A percentile compares a stretch with the other conserved stretches of the same genome.
Evolutionary conservation across 2,113 vertebrate species (phyloP).

Genomic region (Hemichromis elongatus): DNA sequence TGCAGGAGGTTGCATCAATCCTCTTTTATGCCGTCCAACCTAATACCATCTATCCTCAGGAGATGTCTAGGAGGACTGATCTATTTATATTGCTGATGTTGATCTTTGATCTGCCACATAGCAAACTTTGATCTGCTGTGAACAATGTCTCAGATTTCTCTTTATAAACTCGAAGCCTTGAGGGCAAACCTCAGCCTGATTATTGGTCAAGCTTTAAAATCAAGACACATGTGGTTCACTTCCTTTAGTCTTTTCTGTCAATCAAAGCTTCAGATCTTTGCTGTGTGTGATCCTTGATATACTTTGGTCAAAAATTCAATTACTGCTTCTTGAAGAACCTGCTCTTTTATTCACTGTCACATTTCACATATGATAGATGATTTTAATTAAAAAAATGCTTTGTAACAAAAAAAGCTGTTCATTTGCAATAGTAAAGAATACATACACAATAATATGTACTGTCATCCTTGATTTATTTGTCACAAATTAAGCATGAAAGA

Average conservation of each 20-base stretch:
- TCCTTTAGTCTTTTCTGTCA: not conserved
- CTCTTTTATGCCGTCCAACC: not conserved
- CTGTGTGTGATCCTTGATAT: not conserved
- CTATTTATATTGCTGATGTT: slow-evolving; percentile 22
- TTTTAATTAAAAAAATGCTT: not conserved
- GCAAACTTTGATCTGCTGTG: slow-evolving; percentile 17
- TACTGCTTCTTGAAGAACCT: not conserved
- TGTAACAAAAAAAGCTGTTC: not conserved
- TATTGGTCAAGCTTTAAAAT: not conserved
- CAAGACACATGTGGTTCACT: not conserved
- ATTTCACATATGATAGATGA: not conserved
- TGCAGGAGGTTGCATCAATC: slow-evolving; percentile 38
- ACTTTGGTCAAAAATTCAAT: not conserved
- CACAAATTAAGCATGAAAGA: not conserved
- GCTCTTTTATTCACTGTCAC: not conserved
- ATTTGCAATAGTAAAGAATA: not conserved
- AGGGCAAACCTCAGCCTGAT: not conserved
- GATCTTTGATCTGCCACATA: slow-evolving; percentile 16
- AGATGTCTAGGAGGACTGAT: not conserved
- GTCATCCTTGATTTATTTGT: not conserved
- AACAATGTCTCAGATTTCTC: not conserved
- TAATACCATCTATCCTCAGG: not conserved
- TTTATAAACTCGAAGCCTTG: slow-evolving; percentile 3
- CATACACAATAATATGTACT: not conserved
- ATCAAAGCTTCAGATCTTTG: not conserved